Percentiles rank a stretch among this genome's conserved stretches.
Conservation (phyloP, 64 coral and sea anemone genomes). For the Actinia equina region DNA sequence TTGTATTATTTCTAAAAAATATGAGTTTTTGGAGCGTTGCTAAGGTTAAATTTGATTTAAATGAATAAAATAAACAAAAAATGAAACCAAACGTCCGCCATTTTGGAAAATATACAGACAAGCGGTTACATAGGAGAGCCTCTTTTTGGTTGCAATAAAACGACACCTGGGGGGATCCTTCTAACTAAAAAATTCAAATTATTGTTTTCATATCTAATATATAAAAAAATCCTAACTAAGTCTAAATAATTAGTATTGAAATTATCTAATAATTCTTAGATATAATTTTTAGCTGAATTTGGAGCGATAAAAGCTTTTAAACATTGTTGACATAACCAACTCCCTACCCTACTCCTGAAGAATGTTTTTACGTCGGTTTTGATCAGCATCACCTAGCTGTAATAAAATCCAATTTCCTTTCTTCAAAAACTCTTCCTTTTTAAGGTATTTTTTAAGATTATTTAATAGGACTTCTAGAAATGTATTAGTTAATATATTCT, state of each 20-base stretch:
- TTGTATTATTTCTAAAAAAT: neutral
- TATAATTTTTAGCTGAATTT: neutral
- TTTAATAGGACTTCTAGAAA: neutral
- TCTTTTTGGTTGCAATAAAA: neutral
- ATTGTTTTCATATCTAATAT: neutral
- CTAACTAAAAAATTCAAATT: neutral
- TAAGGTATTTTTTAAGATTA: neutral
- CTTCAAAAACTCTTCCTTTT: neutral
- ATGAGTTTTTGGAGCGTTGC: neutral
- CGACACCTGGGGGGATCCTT: neutral
- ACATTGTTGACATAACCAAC: neutral
- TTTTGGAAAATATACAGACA: constrained; percentile 25
- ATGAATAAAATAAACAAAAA: neutral
- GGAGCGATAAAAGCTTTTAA: neutral
- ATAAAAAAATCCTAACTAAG: neutral
- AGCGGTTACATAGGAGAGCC: constrained; percentile 12
- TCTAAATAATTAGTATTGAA: neutral
- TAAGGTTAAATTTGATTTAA: neutral
- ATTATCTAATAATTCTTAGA: neutral
- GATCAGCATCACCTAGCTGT: neutral
- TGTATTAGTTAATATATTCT: neutral
- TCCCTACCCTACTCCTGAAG: neutral
- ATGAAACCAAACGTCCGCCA: constrained; percentile 36
- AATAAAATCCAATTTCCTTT: neutral
- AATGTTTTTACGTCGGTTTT: neutral